Conservation (phyloP, 2,797 vertebrate species). For the Esox masquinongy region DNA sequence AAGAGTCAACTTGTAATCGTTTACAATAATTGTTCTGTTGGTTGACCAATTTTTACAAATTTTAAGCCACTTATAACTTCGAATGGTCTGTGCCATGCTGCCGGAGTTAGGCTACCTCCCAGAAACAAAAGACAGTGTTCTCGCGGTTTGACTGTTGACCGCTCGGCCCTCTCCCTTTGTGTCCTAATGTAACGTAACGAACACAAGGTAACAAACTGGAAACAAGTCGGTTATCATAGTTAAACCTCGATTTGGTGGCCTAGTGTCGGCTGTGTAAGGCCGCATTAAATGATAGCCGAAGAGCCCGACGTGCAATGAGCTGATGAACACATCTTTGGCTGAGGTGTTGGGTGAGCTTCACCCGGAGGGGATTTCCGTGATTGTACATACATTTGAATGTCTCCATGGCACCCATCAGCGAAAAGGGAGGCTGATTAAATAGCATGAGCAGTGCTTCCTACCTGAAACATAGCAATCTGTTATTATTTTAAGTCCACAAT, state of each 20-base stretch:
- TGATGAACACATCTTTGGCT: not conserved
- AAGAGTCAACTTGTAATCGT: not conserved
- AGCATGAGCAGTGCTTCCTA: not conserved
- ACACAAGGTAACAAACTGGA: not conserved
- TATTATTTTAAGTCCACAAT: too few relatives aligned
- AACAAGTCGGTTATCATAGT: not conserved
- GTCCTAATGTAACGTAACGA: not conserved
- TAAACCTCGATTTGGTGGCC: not conserved
- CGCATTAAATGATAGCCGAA: not conserved
- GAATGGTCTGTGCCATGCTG: conserved; percentile 11
- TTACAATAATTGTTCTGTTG: too few relatives aligned
- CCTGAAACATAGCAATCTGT: not conserved
- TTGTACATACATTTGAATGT: not conserved
- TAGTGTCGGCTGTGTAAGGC: not conserved
- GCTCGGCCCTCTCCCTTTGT: not conserved
- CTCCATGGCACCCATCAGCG: not conserved
- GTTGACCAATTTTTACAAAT: not conserved
- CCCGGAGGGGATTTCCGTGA: conserved; percentile 5
- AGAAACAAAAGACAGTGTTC: conserved; percentile 29
- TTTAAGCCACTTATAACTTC: conserved; percentile 17
- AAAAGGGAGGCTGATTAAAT: not conserved
- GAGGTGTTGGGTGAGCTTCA: not conserved
- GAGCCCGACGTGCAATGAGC: not conserved
- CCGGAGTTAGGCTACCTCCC: not conserved
- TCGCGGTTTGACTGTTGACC: conserved; percentile 1